Evolutionary conservation across 2,113 vertebrate genomes (phyloP).

Genomic region (Onychostruthus taczanowskii): DNA sequence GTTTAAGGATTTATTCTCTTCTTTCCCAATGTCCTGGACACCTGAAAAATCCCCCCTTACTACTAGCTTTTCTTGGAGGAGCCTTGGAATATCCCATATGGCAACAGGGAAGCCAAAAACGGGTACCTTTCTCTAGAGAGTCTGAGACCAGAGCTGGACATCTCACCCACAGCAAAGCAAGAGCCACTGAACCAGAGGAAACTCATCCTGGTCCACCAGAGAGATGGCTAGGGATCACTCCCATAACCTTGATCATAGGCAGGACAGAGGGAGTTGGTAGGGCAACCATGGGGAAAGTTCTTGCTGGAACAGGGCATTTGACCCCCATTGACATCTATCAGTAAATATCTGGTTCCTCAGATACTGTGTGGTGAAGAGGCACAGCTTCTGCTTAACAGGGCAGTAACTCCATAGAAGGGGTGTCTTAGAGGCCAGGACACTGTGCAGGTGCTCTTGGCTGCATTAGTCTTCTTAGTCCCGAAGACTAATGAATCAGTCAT

Average conservation of each 20-base stretch:
- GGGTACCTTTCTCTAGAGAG: background rate
- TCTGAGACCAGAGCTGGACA: background rate
- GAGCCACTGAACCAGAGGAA: background rate
- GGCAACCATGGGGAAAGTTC: background rate
- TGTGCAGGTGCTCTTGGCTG: background rate
- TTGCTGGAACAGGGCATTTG: background rate
- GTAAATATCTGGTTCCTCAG: background rate
- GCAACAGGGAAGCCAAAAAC: background rate
- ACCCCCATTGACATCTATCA: background rate
- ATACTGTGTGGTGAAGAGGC: background rate
- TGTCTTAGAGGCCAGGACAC: accelerated
- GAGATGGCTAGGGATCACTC: background rate
- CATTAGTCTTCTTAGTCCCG: background rate
- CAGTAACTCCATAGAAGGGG: background rate
- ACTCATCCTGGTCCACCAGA: background rate
- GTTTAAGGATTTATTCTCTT: background rate
- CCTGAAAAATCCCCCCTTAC: background rate
- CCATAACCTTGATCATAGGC: background rate
- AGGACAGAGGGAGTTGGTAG: background rate
- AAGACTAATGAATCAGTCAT: background rate
- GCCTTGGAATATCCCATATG: background rate
- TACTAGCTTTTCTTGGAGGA: background rate
- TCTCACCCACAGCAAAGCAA: background rate
- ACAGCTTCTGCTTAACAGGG: accelerated
- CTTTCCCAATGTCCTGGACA: background rate